A percentile compares a stretch with the other conserved stretches of the same genome.
Conservation (phyloP, 2,888 invertebrate species). For the Erebia epiphron region DNA sequence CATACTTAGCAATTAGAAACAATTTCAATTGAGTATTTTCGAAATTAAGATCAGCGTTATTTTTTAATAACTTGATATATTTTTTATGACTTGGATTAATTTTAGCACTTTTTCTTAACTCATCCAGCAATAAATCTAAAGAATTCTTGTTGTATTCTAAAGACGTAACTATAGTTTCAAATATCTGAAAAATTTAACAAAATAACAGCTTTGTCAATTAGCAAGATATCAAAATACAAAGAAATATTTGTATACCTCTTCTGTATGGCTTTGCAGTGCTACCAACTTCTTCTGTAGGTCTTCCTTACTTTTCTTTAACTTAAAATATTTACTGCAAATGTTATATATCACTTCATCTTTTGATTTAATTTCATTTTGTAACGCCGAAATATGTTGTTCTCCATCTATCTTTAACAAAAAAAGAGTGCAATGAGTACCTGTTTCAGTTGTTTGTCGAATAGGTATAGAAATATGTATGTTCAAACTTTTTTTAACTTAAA, state of each 20-base stretch:
- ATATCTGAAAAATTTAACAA: conserved; percentile 46
- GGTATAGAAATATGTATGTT: too few relatives aligned
- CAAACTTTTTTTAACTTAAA: too few relatives aligned
- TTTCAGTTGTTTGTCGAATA: too few relatives aligned
- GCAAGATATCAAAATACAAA: not conserved
- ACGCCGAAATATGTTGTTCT: conserved; percentile 40
- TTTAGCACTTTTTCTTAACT: conserved; percentile 46
- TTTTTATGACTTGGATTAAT: conserved; percentile 48
- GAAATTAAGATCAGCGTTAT: conserved; percentile 51
- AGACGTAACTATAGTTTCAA: conserved; percentile 47
- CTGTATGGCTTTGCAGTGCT: conserved; percentile 54
- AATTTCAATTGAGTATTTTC: conserved; percentile 56
- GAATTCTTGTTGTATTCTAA: conserved; percentile 50
- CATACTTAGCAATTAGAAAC: conserved; percentile 18
- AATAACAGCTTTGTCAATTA: not conserved
- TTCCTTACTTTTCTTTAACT: conserved; percentile 51
- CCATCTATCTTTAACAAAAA: conserved; percentile 40
- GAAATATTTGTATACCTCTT: conserved; percentile 37
- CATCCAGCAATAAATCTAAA: conserved; percentile 46
- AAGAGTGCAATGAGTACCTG: not conserved
- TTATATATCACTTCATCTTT: conserved; percentile 55
- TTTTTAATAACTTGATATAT: conserved; percentile 50
- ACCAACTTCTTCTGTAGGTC: conserved; percentile 55
- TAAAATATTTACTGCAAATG: conserved; percentile 53
- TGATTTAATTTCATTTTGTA: conserved; percentile 47